phyloP scores from a whole-genome alignment of 2,113 vertebrate species.

The Artemisiospiza belli region DNA sequence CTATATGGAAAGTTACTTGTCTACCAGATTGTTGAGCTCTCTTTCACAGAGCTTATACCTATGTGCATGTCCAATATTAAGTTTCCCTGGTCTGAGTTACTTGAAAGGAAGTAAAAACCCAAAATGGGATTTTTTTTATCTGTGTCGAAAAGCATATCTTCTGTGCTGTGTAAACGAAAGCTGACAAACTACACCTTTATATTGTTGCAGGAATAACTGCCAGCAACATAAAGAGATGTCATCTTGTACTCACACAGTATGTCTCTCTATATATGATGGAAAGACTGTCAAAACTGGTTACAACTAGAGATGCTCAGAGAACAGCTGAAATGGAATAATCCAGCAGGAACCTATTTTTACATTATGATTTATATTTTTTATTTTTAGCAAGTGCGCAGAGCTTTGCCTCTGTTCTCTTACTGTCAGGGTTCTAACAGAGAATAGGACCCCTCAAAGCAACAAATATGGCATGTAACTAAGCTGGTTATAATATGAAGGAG shows the following conservation, averaged over 20 bases:
- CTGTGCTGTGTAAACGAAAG: slow-evolving; percentile 3
- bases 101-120: slow-evolving; percentile 4
- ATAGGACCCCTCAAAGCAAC: background rate
- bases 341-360: background rate
- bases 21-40: slow-evolving; percentile 31
- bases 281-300: background rate
- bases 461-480: background rate
- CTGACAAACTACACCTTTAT: background rate
- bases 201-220: background rate
- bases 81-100: background rate
- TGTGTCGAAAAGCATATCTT: background rate
- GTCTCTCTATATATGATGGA: background rate
- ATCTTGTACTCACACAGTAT: background rate
- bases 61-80: background rate
- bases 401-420: background rate
- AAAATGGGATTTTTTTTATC: slow-evolving; percentile 7
- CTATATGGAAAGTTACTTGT: slow-evolving; percentile 50
- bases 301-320: background rate
- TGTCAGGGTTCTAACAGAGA: background rate
- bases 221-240: background rate
- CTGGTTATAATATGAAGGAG: background rate
- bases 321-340: background rate
- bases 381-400: background rate
- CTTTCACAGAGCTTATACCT: slow-evolving; percentile 9
- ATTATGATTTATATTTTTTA: background rate